A percentile compares a stretch with the other conserved stretches of the same genome.
phyloP scores from a whole-genome alignment of 1,140 invertebrate species.

The Spodoptera frugiperda region DNA sequence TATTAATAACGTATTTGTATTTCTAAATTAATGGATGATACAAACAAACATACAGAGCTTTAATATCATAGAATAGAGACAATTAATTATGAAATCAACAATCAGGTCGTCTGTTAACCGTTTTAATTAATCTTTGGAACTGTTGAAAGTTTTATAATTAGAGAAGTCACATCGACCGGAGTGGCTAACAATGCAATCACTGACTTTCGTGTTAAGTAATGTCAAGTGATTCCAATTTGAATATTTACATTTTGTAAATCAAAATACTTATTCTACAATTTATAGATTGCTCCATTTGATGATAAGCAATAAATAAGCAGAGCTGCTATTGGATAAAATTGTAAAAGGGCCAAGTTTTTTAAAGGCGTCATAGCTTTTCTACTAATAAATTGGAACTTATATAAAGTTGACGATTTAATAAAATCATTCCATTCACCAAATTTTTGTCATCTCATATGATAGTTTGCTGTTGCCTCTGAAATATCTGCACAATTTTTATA shows the following conservation, averaged over 20 bases:
- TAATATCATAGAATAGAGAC: constrained; percentile 9
- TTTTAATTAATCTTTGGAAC: constrained; percentile 35
- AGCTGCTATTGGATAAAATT: too few species aligned
- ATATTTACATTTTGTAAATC: background rate
- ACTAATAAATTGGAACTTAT: too few species aligned
- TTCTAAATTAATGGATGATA: background rate
- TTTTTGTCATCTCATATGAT: too few species aligned
- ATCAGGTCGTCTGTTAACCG: constrained; percentile 15
- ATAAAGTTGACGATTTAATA: too few species aligned
- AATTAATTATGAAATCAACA: constrained; percentile 27
- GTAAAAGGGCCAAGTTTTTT: too few species aligned
- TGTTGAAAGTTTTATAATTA: constrained; percentile 35
- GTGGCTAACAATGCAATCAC: constrained; percentile 26
- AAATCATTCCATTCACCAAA: too few species aligned
- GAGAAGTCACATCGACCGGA: constrained; percentile 11
- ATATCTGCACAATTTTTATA: too few species aligned
- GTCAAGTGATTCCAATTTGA: background rate
- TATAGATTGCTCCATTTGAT: too few species aligned
- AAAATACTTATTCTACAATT: background rate
- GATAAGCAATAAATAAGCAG: too few species aligned
- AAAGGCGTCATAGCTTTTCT: too few species aligned
- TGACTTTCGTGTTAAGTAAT: background rate
- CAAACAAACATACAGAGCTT: constrained; percentile 3
- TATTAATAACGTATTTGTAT: background rate
- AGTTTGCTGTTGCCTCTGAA: too few species aligned